phyloP scores from a whole-genome alignment of 1,140 invertebrate species.

The Pinna nobilis region DNA sequence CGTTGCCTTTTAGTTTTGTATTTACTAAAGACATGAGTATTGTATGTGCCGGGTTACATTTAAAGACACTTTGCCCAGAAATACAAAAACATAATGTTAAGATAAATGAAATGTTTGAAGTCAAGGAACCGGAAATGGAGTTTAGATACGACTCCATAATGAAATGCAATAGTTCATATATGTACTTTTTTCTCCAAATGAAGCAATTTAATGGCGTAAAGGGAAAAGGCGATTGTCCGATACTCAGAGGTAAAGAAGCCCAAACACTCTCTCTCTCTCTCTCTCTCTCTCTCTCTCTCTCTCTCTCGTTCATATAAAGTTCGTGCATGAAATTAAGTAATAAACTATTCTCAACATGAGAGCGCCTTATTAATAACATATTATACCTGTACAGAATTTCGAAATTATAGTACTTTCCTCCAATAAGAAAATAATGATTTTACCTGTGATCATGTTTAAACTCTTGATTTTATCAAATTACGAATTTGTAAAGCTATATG shows the following conservation, averaged over 20 bases:
- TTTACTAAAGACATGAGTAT: constrained; percentile 28
- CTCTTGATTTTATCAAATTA: no score
- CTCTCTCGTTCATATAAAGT: no score
- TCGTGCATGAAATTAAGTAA: no score
- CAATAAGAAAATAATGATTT: no score
- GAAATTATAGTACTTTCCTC: no score
- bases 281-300: no score
- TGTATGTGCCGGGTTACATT: constrained; percentile 19
- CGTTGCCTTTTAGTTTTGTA: constrained; percentile 22
- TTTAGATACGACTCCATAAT: constrained; percentile 15
- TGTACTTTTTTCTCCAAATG: constrained; percentile 34
- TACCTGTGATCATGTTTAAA: no score
- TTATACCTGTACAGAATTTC: no score
- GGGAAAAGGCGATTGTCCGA: constrained; percentile 10
- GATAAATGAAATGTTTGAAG: constrained; percentile 25
- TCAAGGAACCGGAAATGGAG: constrained; percentile 21
- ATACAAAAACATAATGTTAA: constrained; percentile 14
- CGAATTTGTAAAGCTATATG: no score
- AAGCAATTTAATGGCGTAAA: constrained; percentile 1
- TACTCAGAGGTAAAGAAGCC: constrained; percentile 25
- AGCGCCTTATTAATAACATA: no score
- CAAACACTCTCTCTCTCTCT: no score
- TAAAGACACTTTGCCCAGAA: constrained; percentile 27
- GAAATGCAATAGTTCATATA: constrained; percentile 22
- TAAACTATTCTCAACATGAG: no score